Base-by-base conservation (phyloP, 1,140 invertebrate genomes). In the Hesperophylax magnus region DNA sequence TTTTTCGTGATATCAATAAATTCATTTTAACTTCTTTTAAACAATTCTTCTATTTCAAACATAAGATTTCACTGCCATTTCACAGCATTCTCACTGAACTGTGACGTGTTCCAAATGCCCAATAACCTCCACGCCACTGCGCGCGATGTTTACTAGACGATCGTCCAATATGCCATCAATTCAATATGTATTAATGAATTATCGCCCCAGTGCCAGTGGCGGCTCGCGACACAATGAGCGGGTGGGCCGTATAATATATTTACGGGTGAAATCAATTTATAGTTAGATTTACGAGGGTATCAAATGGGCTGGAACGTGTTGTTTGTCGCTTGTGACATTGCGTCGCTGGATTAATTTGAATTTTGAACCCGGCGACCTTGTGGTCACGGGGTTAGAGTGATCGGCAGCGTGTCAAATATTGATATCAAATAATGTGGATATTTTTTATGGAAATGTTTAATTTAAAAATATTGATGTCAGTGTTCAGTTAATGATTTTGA, bases 211-310 rank as follows among this genome's bases (percentile, higher is more conserved):
- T 61, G 54, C 27, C 79, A 78, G 67, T 72, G 72, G 81, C 78
- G 69, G 56, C 65, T 39, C 65, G 65, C 60, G 24, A 11, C 54
- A 54, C n/a, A 24, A 72, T 18, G n/a, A 60, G 77, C 53, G 65
- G 24, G 53, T 39, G 81, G 65, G 65, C 34, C 17, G 52, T 80
- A 71, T 82, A 82, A 80, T 82, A 80, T 82, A 82, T 82, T 82
- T 82, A 82, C 80, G 75, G 56, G 47, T 58, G n/a, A 79, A 82
- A 82, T 82, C 81, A 82, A 82, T 82, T 82, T 82, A 74, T 80
- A 74, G 78, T 74, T 53, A 80, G 81, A 82, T 82, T 82, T 82
- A 82, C 81, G 78, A 78, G 52, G 14, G 79, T 82, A 82, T 82
- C 78, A 75, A 69, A 80, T 77, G 78, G 77, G 58, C 78, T 72